Base-by-base conservation (phyloP, 30 jellyfish, hydroid and myxozoan genomes). In the Pelagia noctiluca region DNA sequence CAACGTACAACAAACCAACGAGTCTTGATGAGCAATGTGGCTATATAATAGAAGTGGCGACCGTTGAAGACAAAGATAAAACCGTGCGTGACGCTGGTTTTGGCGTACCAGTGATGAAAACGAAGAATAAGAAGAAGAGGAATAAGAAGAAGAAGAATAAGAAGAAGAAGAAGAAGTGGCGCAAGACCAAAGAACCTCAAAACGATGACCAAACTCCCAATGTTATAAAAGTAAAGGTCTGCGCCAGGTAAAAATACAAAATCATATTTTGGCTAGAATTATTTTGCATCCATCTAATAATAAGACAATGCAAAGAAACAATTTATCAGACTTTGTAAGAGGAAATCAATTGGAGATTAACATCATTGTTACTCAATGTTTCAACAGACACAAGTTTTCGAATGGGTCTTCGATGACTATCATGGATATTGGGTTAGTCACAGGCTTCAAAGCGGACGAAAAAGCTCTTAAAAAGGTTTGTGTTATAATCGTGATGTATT, bases 361-460 rank as follows among this genome's bases (percentile, higher is more conserved):
- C n/a, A n/a, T n/a, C n/a, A n/a, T n/a, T n/a, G n/a, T n/a, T n/a
- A n/a, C n/a, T n/a, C n/a, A n/a, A n/a, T n/a, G n/a, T n/a, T n/a
- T n/a, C n/a, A n/a, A 16, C 16, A 42, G 57, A 5, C 86, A 87
- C 66, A 77, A 87, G 24, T 71, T 54, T 49, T 19, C 87, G 49
- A 78, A 78, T 73, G 85, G 84, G 1, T 73, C 96, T 16, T 70
- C 85, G 35, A 69, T 76, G 88, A 78, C 91, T 3, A 87, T 87
- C 42, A 63, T 70, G n/a, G 96, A 87, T 48, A 91, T 87, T 26
- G 89, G 90, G 33, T 12, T 87, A 29, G 80, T 87, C 46, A 65
- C 91, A 2, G 96, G 96, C 0, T 87, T 87, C 33, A 67, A 68
- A 38, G 78, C 96, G 24, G 78, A 87, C 50, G 81, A 67, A 30